Percentiles rank a stretch among this genome's conserved stretches.
phyloP scores from a whole-genome alignment of 2,797 vertebrate species.

The Xenopus petersii region DNA sequence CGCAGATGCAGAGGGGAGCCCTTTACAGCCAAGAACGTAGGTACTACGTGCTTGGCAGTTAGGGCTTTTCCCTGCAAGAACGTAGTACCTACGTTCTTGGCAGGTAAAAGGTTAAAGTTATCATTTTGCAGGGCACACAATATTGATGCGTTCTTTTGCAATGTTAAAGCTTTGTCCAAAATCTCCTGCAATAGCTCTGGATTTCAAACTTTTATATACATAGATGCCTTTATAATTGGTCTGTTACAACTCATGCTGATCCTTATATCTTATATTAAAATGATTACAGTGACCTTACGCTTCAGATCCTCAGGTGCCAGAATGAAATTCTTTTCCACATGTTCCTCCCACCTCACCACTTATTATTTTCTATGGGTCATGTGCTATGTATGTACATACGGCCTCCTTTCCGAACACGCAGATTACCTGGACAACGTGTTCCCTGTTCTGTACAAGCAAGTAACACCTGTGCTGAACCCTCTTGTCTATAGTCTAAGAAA shows the following conservation, averaged over 20 bases:
- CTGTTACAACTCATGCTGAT: background rate
- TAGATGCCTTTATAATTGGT: background rate
- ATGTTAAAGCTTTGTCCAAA: background rate
- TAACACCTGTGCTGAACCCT: conserved; percentile 17
- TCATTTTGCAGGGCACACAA: background rate
- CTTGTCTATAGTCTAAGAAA: conserved; percentile 12
- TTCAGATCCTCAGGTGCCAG: background rate
- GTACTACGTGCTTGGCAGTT: too few relatives aligned
- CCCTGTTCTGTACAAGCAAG: conserved; percentile 1
- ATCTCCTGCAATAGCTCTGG: background rate
- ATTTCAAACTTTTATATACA: background rate
- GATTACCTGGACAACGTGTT: conserved; percentile 1
- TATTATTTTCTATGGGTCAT: conserved; percentile 9
- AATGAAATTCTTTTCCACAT: conserved; percentile 10
- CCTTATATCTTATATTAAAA: background rate
- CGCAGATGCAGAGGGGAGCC: too few relatives aligned
- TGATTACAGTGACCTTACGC: background rate
- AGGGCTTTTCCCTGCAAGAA: too few relatives aligned
- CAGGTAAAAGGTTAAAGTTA: too few relatives aligned
- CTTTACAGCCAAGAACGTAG: too few relatives aligned
- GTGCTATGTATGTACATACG: conserved; percentile 5
- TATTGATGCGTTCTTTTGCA: background rate
- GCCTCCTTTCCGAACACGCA: background rate
- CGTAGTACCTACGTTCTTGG: too few relatives aligned
- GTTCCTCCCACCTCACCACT: conserved; percentile 12